These are phyloP conservation scores for Apis laboriosa DNA, from an alignment of 1,140 invertebrate genomes.

Conservation along the genomic window DNA sequence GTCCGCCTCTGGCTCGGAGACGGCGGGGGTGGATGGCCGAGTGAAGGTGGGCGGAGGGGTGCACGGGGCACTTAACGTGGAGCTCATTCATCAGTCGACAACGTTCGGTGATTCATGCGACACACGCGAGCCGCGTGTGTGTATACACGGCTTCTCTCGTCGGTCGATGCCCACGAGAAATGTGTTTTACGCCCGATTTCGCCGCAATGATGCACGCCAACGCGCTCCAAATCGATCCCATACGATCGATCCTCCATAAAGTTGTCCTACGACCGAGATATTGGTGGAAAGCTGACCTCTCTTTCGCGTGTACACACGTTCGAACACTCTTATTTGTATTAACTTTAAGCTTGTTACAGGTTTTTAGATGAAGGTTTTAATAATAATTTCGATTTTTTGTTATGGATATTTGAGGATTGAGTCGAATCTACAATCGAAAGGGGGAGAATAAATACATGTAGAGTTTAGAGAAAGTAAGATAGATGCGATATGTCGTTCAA, in stretches of 20 bases:
- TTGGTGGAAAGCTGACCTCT: background rate
- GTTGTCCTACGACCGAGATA: background rate
- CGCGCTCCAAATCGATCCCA: background rate
- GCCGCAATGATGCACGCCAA: background rate
- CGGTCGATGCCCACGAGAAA: slow-evolving; percentile 17
- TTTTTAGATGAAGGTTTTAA: no score
- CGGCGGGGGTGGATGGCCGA: background rate
- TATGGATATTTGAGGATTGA: no score
- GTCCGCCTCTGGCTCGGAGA: no score
- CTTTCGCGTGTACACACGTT: background rate
- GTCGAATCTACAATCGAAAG: no score
- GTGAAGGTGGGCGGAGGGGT: background rate
- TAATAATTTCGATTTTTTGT: no score
- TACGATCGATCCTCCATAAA: background rate
- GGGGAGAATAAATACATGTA: no score
- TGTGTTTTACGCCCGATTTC: slow-evolving; percentile 15
- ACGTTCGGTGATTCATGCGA: slow-evolving; percentile 61
- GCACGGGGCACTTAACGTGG: slow-evolving; percentile 50
- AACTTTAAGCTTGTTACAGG: no score
- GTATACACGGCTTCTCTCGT: background rate
- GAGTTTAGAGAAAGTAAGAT: no score
- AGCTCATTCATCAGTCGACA: slow-evolving; percentile 61
- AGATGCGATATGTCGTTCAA: no score
- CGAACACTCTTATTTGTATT: background rate
- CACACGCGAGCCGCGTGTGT: background rate